Base-by-base conservation (phyloP, 2,888 invertebrate genomes). In the Scaeva pyrastri region DNA sequence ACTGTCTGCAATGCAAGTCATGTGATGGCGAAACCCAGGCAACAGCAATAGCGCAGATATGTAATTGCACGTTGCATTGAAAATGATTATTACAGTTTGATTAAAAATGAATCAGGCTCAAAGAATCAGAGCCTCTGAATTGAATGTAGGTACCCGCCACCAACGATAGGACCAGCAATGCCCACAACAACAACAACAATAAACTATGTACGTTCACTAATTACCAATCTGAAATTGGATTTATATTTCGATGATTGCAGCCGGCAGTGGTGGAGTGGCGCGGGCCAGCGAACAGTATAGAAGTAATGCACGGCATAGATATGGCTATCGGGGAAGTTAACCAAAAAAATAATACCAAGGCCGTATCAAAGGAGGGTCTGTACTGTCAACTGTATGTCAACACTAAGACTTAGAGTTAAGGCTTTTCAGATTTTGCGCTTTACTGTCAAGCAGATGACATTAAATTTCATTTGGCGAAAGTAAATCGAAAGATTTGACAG, bases 61-160 rank as follows among this genome's bases (percentile, higher is more conserved):
- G 86, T 82, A 82, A 82, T 82, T 82, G 82, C 78, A 78, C 83
- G 74, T 78, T 74, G 74, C 77, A 64, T 52, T 86, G 77, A 19
- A 82, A 86, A 78, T 74, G 82, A 82, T 86, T 82, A 82, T 86
- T 82, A 78, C 77, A 50, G 86, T 82, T 82, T 86, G 86, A 86
- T 86, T 86, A 86, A 86, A 86, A 86, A 81, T 73, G 80, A 80
- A 86, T 86, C 86, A 74, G 70, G 81, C 86, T 70, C 56, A 73
- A 70, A 62, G 62, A 68, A 36, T 31, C n/a, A 10, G 6, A 39
- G 39, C 36, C 26, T 8, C 8, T 16, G 45, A 48, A 12, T 31
- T 16, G 45, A 48, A 12, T 31, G 31, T 31, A 31, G 6, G 6
- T 48, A 31, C 31, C 12, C 43, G 26, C 43, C 14, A n/a, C n/a